phyloP scores from a whole-genome alignment of 2,113 vertebrate genomes.

The Alectura lathami region DNA sequence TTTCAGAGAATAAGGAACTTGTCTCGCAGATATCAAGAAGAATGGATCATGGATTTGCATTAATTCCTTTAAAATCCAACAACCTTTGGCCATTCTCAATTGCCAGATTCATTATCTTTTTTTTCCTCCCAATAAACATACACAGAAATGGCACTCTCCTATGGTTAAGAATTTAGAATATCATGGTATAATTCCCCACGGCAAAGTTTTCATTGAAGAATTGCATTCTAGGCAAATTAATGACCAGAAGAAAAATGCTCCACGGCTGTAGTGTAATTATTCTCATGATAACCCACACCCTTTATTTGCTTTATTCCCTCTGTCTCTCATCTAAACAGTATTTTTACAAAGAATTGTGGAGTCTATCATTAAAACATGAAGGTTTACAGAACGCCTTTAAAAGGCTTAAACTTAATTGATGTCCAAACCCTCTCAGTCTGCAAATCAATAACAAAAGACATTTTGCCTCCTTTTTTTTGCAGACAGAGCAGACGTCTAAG shows the following conservation, averaged over 20 bases:
- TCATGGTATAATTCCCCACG: neutral
- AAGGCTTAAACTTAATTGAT: conserved; percentile 46
- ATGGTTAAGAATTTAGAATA: neutral
- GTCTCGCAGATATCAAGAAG: neutral
- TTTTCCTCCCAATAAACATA: neutral
- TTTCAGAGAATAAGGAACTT: neutral
- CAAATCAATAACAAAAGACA: conserved; percentile 61
- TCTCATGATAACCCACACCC: conserved; percentile 5
- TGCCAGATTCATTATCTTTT: neutral
- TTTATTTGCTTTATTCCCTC: conserved; percentile 35
- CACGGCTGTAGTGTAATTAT: conserved; percentile 1
- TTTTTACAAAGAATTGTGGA: conserved; percentile 49
- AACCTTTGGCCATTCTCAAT: neutral
- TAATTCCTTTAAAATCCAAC: neutral
- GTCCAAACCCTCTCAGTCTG: conserved; percentile 50
- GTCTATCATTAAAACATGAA: conserved; percentile 48
- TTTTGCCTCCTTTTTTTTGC: conserved; percentile 67
- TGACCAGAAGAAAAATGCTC: neutral
- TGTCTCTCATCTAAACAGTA: conserved; percentile 16
- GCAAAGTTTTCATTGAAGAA: conserved; percentile 13
- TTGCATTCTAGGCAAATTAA: conserved; percentile 5
- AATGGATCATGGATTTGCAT: neutral
- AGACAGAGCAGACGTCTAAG: conserved; percentile 71
- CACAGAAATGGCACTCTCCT: conserved; percentile 20
- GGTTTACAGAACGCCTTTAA: conserved; percentile 35